These are phyloP conservation scores for Pitta sordida DNA, from an alignment of 2,113 vertebrate genomes.

Conservation along the genomic window DNA sequence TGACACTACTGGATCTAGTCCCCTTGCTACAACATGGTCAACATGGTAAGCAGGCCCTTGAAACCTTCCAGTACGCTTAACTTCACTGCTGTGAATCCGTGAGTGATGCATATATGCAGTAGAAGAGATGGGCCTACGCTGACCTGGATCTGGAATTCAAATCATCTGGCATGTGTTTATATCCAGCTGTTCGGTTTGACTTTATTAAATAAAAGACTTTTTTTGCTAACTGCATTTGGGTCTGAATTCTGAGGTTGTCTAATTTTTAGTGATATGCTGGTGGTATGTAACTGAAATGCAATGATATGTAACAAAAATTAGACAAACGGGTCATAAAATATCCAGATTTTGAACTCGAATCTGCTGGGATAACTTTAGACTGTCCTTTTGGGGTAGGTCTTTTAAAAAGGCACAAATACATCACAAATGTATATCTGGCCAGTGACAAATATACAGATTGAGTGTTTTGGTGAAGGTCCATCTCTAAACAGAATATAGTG, in stretches of 20 bases:
- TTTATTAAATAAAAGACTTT: constrained; percentile 34
- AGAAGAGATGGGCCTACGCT: constrained; percentile 54
- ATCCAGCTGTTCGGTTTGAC: constrained; percentile 13
- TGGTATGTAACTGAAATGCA: background rate
- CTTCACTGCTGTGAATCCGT: constrained; percentile 34
- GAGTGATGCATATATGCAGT: constrained; percentile 20
- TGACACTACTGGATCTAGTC: constrained; percentile 99
- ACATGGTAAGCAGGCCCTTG: constrained; percentile 90
- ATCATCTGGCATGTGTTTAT: background rate
- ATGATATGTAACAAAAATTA: background rate
- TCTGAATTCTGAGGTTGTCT: constrained; percentile 27
- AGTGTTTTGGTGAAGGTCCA: constrained; percentile 42
- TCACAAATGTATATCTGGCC: background rate
- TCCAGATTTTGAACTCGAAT: background rate
- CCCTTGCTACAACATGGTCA: constrained; percentile 99
- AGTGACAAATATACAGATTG: background rate
- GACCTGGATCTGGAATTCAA: constrained; percentile 55
- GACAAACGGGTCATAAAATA: background rate
- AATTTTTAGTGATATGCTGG: background rate
- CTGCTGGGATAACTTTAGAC: background rate
- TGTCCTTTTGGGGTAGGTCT: background rate
- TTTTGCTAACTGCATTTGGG: constrained; percentile 11
- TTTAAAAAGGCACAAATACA: background rate
- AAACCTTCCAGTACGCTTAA: constrained; percentile 21
- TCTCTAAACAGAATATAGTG: background rate